phyloP scores from a whole-genome alignment of 2,888 invertebrate species.

The Oscheius sp. region DNA sequence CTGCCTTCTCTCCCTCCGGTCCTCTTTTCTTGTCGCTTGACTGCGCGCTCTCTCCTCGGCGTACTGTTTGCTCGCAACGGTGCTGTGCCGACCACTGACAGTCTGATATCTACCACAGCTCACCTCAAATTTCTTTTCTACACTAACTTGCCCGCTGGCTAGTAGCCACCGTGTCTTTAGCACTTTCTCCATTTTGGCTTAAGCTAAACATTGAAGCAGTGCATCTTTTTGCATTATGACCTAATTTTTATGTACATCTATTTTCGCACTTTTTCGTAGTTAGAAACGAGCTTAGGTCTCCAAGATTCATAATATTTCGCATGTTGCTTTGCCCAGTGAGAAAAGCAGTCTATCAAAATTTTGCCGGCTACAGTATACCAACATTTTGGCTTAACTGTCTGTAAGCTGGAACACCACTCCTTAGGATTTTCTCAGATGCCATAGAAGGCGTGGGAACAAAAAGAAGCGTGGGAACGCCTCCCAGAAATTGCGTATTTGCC shows the following conservation, averaged over 20 bases:
- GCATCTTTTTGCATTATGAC: no score
- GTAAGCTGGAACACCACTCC: background rate
- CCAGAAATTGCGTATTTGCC: constrained; percentile 34
- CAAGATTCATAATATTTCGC: no score
- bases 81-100: constrained; percentile 35
- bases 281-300: no score
- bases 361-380: constrained; percentile 1
- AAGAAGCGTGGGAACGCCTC: constrained; percentile 34
- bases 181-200: background rate
- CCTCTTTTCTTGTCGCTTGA: constrained; percentile 4
- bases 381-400: background rate
- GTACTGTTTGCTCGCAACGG: constrained; percentile 38
- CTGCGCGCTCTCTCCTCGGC: constrained; percentile 32
- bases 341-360: no score
- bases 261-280: no score
- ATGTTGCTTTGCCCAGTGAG: no score
- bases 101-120: constrained; percentile 35
- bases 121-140: constrained; percentile 28
- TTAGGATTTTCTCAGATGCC: background rate
- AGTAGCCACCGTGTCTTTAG: background rate
- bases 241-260: no score
- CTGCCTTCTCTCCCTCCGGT: constrained; percentile 13
- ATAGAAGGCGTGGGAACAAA: constrained; percentile 26
- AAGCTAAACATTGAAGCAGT: background rate
- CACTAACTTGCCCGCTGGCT: background rate